These are phyloP conservation scores for Neogobius melanostomus DNA, from an alignment of 2,113 vertebrate species.

Conservation along the genomic window DNA sequence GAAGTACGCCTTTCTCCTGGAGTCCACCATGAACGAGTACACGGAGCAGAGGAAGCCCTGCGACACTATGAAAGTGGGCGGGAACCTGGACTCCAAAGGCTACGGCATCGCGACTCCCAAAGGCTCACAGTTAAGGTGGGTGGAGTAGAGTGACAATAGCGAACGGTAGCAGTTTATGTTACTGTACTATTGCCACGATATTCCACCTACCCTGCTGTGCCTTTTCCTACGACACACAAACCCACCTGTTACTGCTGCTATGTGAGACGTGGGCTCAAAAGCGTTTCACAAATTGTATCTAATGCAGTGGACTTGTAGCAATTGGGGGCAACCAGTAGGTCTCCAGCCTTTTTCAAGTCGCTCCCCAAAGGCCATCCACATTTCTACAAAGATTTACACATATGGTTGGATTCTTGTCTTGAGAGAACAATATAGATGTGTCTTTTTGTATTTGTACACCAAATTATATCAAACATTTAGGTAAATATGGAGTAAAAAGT, in stretches of 20 bases:
- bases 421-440: too few relatives aligned
- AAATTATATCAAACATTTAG: too few relatives aligned
- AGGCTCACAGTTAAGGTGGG: conserved; percentile 99
- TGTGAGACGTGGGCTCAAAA: conserved; percentile 24
- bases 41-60: conserved; percentile 99
- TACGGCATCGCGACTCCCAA: conserved; percentile 98
- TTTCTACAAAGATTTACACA: not conserved
- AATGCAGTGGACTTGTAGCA: too few relatives aligned
- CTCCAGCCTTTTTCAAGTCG: too few relatives aligned
- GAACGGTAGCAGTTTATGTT: conserved; percentile 56
- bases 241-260: conserved; percentile 51
- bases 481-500: too few relatives aligned
- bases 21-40: conserved; percentile 99
- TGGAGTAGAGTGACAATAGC: conserved; percentile 99
- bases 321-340: too few relatives aligned
- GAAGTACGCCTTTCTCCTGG: conserved; percentile 98
- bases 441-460: too few relatives aligned
- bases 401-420: too few relatives aligned
- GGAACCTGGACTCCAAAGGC: conserved; percentile 99
- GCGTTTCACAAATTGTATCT: not conserved
- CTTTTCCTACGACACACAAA: conserved; percentile 66
- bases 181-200: conserved; percentile 96
- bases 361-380: not conserved
- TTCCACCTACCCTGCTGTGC: conserved; percentile 99
- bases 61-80: conserved; percentile 99